Conservation (phyloP, 2,888 invertebrate genomes). For the Spilarctia lutea region DNA sequence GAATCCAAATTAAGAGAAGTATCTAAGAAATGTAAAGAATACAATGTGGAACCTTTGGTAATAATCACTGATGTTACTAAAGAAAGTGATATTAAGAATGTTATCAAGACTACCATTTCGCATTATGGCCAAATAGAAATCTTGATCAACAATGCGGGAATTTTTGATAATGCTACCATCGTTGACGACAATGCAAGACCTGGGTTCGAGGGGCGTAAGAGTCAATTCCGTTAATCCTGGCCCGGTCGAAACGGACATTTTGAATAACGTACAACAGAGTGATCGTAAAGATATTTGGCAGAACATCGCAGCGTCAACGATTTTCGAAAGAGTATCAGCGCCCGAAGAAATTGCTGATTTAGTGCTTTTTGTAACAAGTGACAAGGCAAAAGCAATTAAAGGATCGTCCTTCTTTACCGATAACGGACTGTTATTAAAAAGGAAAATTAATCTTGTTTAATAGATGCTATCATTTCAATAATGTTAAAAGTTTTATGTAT, state of each 20-base stretch:
- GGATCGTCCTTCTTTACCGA: conserved; percentile 82
- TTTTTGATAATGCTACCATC: conserved; percentile 33
- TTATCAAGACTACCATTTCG: conserved; percentile 45
- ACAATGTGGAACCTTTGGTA: conserved; percentile 26
- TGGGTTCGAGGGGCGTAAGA: conserved; percentile 90
- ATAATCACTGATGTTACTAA: conserved; percentile 54
- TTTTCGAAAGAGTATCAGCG: conserved; percentile 91
- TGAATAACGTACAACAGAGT: conserved; percentile 60
- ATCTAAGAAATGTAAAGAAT: conserved; percentile 29
- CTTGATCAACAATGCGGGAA: conserved; percentile 58
- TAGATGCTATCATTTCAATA: neutral
- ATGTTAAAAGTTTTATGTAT: neutral
- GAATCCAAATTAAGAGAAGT: conserved; percentile 40
- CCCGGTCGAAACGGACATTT: conserved; percentile 85
- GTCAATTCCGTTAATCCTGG: conserved; percentile 96
- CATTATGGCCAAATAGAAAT: conserved; percentile 51
- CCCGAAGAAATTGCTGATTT: conserved; percentile 55
- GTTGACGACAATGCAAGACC: conserved; percentile 76
- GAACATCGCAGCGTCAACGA: conserved; percentile 91
- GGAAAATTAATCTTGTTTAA: neutral
- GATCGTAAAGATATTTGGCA: conserved; percentile 80
- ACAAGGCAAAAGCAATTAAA: conserved; percentile 90
- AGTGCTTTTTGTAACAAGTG: conserved; percentile 52
- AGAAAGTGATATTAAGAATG: conserved; percentile 48
- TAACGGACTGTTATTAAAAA: conserved; percentile 44